A percentile compares a stretch with the other conserved stretches of the same genome.
Conservation (phyloP, 2,797 vertebrate genomes). For the Orientallactaga sibirica region DNA sequence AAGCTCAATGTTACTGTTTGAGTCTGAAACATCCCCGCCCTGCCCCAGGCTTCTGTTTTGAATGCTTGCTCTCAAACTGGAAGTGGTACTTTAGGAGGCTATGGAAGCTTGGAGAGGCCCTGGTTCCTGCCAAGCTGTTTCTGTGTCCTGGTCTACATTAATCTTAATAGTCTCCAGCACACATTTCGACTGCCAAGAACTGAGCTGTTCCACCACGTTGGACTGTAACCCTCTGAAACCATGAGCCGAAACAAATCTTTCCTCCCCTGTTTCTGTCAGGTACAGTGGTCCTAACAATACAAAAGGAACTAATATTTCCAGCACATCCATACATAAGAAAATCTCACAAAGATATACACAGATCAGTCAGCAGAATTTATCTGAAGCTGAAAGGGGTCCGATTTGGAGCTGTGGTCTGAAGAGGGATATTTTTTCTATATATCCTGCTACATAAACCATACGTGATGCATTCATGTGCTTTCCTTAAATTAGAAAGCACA, state of each 20-base stretch:
- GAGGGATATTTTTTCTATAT: background rate
- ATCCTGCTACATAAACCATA: background rate
- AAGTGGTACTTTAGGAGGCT: no score
- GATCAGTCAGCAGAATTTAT: background rate
- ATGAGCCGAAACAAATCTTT: background rate
- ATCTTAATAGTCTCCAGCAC: background rate
- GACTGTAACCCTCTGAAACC: background rate
- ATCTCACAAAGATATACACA: background rate
- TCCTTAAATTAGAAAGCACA: slow-evolving; percentile 17
- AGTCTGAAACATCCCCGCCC: background rate
- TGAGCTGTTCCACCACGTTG: background rate
- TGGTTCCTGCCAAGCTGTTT: background rate
- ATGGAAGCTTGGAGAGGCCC: no score
- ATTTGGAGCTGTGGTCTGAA: background rate
- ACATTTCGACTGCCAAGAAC: no score
- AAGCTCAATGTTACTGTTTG: background rate
- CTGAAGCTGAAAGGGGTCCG: background rate
- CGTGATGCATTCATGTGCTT: background rate
- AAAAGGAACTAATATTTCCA: background rate
- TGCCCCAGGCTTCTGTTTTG: background rate
- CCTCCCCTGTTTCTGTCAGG: background rate
- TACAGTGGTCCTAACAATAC: background rate
- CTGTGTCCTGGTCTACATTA: no score
- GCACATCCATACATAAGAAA: background rate
- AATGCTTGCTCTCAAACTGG: background rate